phyloP scores from a whole-genome alignment of 2,888 invertebrate species.

The Dasysyrphus tricinctus region DNA sequence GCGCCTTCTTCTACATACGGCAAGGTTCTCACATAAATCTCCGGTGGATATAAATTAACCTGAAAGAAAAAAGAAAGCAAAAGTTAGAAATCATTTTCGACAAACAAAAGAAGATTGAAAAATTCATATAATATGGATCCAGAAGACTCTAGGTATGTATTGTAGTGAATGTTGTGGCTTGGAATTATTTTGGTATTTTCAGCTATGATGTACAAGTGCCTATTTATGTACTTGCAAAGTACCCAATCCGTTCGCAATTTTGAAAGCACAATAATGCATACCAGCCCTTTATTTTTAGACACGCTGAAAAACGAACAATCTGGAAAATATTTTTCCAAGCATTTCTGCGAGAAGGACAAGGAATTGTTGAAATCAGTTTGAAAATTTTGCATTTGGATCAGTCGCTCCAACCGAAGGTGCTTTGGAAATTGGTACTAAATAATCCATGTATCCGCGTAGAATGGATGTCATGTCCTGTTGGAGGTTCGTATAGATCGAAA shows the following conservation, averaged over 20 bases:
- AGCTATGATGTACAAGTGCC: background rate
- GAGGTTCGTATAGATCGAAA: slow-evolving; percentile 98
- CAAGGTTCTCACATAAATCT: slow-evolving; percentile 91
- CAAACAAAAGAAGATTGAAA: background rate
- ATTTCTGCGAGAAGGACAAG: background rate
- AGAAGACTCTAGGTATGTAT: background rate
- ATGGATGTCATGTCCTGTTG: slow-evolving; percentile 98
- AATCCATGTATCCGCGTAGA: slow-evolving; percentile 94
- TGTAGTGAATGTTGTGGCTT: background rate
- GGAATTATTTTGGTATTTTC: background rate
- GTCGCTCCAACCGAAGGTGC: slow-evolving; percentile 97
- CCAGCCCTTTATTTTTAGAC: slow-evolving; percentile 7
- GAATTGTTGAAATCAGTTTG: background rate
- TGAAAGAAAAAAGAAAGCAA: slow-evolving; percentile 79
- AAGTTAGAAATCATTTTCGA: background rate
- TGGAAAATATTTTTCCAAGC: background rate
- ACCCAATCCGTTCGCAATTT: slow-evolving; percentile 2
- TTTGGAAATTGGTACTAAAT: slow-evolving; percentile 95
- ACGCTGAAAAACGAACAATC: background rate
- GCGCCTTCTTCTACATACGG: slow-evolving; percentile 92
- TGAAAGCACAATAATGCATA: background rate
- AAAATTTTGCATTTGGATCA: slow-evolving; percentile 97
- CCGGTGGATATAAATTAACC: slow-evolving; percentile 94
- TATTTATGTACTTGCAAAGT: slow-evolving; percentile 12
- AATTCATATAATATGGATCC: no score